Evolutionary conservation across 2,797 vertebrate genomes (phyloP).

Genomic region (Halcyon badia): DNA sequence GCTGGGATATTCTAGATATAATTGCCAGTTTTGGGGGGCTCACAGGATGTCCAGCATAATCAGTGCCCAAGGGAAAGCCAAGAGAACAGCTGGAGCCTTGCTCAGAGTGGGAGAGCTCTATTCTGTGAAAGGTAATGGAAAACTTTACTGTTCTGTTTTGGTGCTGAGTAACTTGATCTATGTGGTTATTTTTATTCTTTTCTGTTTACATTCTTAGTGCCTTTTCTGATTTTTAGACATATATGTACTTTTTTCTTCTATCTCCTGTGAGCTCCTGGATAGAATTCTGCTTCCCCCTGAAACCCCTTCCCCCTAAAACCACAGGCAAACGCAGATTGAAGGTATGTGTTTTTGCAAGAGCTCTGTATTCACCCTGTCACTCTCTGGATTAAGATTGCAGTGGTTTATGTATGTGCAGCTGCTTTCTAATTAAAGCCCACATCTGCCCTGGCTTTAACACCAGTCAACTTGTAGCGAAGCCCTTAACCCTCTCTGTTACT

Average conservation of each 20-base stretch:
- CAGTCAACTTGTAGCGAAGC: slow-evolving; percentile 2
- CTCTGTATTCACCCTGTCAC: background rate
- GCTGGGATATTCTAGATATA: background rate
- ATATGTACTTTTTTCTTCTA: slow-evolving; percentile 6
- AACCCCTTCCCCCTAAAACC: background rate
- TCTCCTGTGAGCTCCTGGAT: background rate
- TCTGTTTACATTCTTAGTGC: slow-evolving; percentile 72
- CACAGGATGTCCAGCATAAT: slow-evolving; percentile 15
- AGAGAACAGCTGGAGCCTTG: slow-evolving; percentile 43
- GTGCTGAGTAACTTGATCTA: slow-evolving; percentile 70
- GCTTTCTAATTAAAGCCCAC: slow-evolving; percentile 59
- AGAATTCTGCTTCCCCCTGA: background rate
- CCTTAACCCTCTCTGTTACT: slow-evolving; percentile 39
- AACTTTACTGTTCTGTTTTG: slow-evolving; percentile 71
- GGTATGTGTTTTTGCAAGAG: slow-evolving; percentile 6
- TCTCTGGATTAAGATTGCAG: slow-evolving; percentile 37
- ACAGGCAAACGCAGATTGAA: slow-evolving; percentile 1
- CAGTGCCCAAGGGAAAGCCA: slow-evolving; percentile 1
- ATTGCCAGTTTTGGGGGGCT: background rate
- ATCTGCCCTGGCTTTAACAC: slow-evolving; percentile 38
- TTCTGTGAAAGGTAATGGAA: slow-evolving; percentile 71
- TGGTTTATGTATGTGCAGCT: slow-evolving; percentile 58
- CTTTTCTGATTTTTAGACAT: slow-evolving; percentile 43
- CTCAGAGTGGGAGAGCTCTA: slow-evolving; percentile 2
- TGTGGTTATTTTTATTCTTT: slow-evolving; percentile 69